These are phyloP conservation scores for Phainopepla nitens DNA, from an alignment of 2,113 vertebrate genomes.

Conservation along the genomic window DNA sequence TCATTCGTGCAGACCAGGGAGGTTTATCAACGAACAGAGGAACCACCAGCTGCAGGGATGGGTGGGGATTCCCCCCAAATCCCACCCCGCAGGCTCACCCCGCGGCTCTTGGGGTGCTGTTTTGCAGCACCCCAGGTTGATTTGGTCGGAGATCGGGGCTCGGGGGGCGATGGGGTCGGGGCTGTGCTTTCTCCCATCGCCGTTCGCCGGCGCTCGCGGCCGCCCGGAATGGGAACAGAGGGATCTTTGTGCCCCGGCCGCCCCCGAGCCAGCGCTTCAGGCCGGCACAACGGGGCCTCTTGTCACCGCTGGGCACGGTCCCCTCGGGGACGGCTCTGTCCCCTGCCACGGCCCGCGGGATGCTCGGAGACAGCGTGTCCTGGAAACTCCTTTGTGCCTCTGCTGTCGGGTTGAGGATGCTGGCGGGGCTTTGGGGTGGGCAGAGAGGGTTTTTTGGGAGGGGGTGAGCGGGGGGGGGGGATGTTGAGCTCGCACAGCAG, in stretches of 20 bases:
- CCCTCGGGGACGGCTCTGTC: neutral
- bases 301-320: neutral
- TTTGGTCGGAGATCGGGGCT: rapidly evolving
- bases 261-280: neutral
- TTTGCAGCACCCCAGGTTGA: rapidly evolving
- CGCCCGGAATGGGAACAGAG: neutral
- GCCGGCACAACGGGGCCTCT: neutral
- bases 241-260: neutral
- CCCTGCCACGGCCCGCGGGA: neutral
- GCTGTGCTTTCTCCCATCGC: neutral
- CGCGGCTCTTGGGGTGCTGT: rapidly evolving
- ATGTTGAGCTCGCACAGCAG: neutral
- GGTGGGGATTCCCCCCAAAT: neutral
- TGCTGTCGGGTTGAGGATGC: neutral
- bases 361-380: neutral
- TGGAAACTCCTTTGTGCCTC: neutral
- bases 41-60: rapidly evolving
- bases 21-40: neutral
- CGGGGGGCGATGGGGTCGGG: rapidly evolving
- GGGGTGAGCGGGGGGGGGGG: rapidly evolving
- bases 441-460: neutral
- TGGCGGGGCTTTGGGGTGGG: neutral
- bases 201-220: neutral
- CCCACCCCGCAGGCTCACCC: neutral
- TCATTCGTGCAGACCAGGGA: rapidly evolving